These are phyloP conservation scores for Zoanthus sansibaricus DNA, from an alignment of 92 coral and sea anemone genomes.

Conservation along the genomic window DNA sequence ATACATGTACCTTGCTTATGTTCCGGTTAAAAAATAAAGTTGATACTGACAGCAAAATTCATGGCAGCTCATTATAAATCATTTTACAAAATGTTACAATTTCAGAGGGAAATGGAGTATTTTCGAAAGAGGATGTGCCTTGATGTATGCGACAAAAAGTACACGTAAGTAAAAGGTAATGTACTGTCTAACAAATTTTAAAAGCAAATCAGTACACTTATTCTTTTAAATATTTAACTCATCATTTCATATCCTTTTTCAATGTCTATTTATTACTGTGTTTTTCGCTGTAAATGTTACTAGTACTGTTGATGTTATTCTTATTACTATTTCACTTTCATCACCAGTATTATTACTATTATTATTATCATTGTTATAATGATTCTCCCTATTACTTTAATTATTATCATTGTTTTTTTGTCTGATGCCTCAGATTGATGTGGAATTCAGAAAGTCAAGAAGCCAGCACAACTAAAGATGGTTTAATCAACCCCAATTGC, in stretches of 20 bases:
- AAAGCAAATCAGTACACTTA: not conserved
- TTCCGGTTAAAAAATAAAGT: not conserved
- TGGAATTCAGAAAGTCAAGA: no score
- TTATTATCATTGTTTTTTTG: no score
- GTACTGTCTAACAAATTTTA: not conserved
- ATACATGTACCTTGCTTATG: not conserved
- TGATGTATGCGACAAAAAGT: not conserved
- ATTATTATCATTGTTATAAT: no score
- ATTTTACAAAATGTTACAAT: not conserved
- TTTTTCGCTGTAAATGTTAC: not conserved
- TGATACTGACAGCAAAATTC: not conserved
- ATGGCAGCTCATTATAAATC: not conserved
- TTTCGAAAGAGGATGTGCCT: slow-evolving; percentile 1
- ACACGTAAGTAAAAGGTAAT: not conserved
- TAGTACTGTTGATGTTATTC: no score
- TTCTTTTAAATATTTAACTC: not conserved
- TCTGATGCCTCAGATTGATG: no score
- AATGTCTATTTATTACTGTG: not conserved
- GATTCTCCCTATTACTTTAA: no score
- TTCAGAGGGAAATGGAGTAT: not conserved
- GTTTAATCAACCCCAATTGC: no score
- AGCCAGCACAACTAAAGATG: no score
- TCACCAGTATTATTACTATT: no score
- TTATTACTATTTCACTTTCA: not conserved
- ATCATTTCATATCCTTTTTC: not conserved